Evolutionary conservation across 2,113 vertebrate genomes (phyloP).

Genomic region (Pagrus major): DNA sequence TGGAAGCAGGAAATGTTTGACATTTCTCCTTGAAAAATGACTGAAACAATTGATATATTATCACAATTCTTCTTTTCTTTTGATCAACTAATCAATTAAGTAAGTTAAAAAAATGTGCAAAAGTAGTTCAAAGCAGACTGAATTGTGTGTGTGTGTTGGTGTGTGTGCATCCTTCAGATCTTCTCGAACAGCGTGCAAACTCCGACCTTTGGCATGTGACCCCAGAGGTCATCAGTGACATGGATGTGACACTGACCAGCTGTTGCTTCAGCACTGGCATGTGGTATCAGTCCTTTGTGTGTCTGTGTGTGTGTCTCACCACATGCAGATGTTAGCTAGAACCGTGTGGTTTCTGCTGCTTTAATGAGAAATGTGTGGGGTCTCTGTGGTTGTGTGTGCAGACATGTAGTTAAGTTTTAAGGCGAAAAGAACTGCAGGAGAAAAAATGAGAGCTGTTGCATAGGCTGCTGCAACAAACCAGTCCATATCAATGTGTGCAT

Average conservation of each 20-base stretch:
- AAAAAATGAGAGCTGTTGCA: constrained; percentile 16
- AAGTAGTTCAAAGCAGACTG: too few relatives aligned
- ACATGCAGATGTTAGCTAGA: constrained; percentile 34
- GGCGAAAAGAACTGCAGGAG: neutral
- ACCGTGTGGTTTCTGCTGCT: constrained; percentile 2
- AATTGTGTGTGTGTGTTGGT: neutral
- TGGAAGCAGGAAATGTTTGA: too few relatives aligned
- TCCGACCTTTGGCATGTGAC: constrained; percentile 28
- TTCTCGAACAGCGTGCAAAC: constrained; percentile 14
- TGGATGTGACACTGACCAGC: constrained; percentile 24
- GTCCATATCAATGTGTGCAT: neutral
- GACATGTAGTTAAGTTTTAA: constrained; percentile 7
- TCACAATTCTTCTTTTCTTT: too few relatives aligned
- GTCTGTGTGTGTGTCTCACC: neutral
- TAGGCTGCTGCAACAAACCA: neutral
- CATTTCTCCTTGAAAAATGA: too few relatives aligned
- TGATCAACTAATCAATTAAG: too few relatives aligned
- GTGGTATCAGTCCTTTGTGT: neutral
- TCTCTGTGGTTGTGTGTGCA: constrained; percentile 28
- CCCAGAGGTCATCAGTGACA: constrained; percentile 17
- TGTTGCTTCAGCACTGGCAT: constrained; percentile 12
- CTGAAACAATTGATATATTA: too few relatives aligned
- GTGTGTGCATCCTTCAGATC: neutral
- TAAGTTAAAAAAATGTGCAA: too few relatives aligned
- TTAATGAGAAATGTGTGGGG: constrained; percentile 52